These are phyloP conservation scores for Lagocephalus sceleratus DNA, from an alignment of 2,797 vertebrate genomes.

Conservation along the genomic window DNA sequence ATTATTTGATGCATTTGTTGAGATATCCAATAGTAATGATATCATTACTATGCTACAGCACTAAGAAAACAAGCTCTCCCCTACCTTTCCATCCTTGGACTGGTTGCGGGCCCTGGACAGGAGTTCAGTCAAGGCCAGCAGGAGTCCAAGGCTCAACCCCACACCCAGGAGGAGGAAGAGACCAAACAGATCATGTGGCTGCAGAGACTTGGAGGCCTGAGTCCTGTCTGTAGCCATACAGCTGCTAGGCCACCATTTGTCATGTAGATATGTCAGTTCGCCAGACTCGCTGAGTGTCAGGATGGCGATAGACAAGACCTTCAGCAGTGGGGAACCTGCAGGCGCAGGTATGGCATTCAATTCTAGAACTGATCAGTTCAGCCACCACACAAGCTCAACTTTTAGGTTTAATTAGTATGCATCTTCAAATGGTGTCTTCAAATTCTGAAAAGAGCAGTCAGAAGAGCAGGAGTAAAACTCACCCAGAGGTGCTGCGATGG, in stretches of 20 bases:
- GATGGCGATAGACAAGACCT: constrained; percentile 78
- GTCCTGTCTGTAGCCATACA: constrained; percentile 49
- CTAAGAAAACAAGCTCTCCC: not conserved
- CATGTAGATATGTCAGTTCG: constrained; percentile 72
- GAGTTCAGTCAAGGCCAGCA: constrained; percentile 81
- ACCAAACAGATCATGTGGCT: constrained; percentile 73
- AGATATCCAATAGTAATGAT: no score
- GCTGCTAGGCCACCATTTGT: constrained; percentile 88
- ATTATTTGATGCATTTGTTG: no score
- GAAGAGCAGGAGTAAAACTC: constrained; percentile 36
- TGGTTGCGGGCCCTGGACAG: constrained; percentile 73
- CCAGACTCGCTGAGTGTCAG: constrained; percentile 82
- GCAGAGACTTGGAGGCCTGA: constrained; percentile 54
- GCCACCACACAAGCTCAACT: no score
- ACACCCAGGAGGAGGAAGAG: constrained; percentile 84
- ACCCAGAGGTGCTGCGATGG: constrained; percentile 81
- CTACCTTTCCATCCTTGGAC: constrained; percentile 79
- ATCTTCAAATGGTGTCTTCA: no score
- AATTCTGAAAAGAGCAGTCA: not conserved
- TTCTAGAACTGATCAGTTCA: no score
- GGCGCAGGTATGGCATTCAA: not conserved
- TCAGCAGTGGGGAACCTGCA: constrained; percentile 78
- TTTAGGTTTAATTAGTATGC: no score
- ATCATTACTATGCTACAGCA: no score
- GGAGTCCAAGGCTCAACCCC: constrained; percentile 75